Conservation (phyloP, 2,113 vertebrate genomes). For the Numida meleagris region DNA sequence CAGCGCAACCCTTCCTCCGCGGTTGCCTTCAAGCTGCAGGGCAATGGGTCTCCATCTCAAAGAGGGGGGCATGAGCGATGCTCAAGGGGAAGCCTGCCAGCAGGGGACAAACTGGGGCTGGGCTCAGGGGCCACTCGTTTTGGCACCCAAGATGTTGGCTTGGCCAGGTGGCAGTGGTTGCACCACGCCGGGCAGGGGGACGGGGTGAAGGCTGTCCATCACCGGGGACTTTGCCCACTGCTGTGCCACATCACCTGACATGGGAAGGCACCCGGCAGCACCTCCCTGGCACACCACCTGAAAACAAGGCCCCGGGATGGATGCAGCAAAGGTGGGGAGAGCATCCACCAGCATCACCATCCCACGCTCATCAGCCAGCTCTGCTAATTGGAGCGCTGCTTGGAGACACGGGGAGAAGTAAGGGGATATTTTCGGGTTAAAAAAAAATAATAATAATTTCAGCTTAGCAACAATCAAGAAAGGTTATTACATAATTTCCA, state of each 20-base stretch:
- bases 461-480: not conserved
- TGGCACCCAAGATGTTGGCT: not conserved
- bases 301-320: not conserved
- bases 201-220: not conserved
- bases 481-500: constrained; percentile 33
- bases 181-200: not conserved
- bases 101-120: not conserved
- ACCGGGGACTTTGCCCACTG: not conserved
- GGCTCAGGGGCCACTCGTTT: not conserved
- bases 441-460: not conserved
- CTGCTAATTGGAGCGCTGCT: not conserved
- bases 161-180: not conserved
- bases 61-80: not conserved
- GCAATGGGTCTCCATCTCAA: not conserved
- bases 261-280: not conserved
- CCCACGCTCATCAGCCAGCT: not conserved
- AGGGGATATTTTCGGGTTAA: not conserved
- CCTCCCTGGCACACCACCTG: not conserved
- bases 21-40: not conserved
- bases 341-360: not conserved
- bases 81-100: not conserved
- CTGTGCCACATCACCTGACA: not conserved
- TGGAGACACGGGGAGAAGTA: not conserved
- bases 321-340: not conserved
- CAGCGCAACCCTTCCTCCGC: not conserved